Evolutionary conservation across 1,140 invertebrate species (phyloP), one percentile per base, ranked within the genome.

Genomic region (Hycleus phaleratus): DNA sequence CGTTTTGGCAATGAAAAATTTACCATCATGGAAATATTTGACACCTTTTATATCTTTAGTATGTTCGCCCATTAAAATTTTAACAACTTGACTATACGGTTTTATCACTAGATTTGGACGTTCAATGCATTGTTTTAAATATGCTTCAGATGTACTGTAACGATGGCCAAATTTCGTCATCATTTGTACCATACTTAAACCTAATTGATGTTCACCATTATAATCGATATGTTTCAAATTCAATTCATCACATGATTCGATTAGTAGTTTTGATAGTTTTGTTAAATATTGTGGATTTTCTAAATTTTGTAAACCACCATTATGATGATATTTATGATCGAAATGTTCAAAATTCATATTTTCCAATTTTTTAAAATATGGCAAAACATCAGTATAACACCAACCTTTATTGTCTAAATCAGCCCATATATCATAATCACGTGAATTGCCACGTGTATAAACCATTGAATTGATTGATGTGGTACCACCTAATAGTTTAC

Each of bases 381-480:
- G 85, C 0, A 92, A 72, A 0, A 91, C 81, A 49, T 90, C 85
- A 10, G 85, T 78, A 70, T 87, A 95, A 38, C 84, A 84, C 92
- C 93, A 95, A 0, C 87, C 87, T 1, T 74, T 67, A 61, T 93
- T 93, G 0, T 88, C 89, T 64, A 82, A 59, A 65, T 70, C 61
- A 42, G 80, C 81, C 90, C 90, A 93, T 46, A 74, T 71, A 49
- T 82, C 80, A 55, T 78, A 82, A 57, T 83, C 81, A 24, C 64
- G 62, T 2, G 78, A 78, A 74, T 90, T 84, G 0, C 91, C 92
- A 26, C 92, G 76, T 1, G 90, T 87, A 72, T 93, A 94, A 12
- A 92, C 83, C 90, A 95, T 92, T 46, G 85, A 88, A 69, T 94
- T 93, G 25, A 94, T 81, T 3, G 88, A 82, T 18, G 85, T 88